phyloP scores from a whole-genome alignment of 2,888 invertebrate species.

The Tinea semifulvella region DNA sequence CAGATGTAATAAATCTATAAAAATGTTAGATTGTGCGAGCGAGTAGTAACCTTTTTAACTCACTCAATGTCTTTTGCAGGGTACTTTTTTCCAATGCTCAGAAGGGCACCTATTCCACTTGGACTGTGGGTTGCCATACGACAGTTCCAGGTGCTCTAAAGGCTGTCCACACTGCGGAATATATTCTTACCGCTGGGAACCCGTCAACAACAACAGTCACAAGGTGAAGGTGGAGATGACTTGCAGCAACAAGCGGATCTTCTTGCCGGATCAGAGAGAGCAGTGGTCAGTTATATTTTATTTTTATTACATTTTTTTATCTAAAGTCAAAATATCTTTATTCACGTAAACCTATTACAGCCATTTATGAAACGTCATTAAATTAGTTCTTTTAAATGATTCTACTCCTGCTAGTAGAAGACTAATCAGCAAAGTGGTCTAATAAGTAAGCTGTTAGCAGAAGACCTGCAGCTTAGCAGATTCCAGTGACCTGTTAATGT shows the following conservation, averaged over 20 bases:
- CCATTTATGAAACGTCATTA: too few species aligned
- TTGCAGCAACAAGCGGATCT: conserved; percentile 43
- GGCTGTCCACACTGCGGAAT: conserved; percentile 62
- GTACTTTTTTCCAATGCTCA: conserved; percentile 83
- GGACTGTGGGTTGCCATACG: conserved; percentile 71
- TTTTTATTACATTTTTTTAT: too few species aligned
- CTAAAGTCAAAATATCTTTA: too few species aligned
- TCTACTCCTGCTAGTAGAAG: too few species aligned
- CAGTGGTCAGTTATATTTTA: conserved; percentile 37
- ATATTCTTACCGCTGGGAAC: conserved; percentile 39
- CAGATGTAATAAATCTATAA: too few species aligned
- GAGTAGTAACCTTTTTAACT: not conserved
- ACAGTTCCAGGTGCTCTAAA: conserved; percentile 24
- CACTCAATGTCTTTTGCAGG: conserved; percentile 53
- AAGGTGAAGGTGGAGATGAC: conserved; percentile 40
- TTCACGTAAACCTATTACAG: too few species aligned
- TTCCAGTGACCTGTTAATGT: too few species aligned
- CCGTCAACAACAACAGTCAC: conserved; percentile 34
- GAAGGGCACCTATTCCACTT: conserved; percentile 84
- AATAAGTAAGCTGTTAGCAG: too few species aligned
- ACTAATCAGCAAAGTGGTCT: too few species aligned
- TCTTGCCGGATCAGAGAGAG: conserved; percentile 50
- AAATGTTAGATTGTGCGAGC: too few species aligned
- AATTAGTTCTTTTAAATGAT: too few species aligned
- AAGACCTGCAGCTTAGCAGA: too few species aligned